Base-by-base conservation (phyloP, 2,113 vertebrate genomes). In the Uropsilus gracilis region DNA sequence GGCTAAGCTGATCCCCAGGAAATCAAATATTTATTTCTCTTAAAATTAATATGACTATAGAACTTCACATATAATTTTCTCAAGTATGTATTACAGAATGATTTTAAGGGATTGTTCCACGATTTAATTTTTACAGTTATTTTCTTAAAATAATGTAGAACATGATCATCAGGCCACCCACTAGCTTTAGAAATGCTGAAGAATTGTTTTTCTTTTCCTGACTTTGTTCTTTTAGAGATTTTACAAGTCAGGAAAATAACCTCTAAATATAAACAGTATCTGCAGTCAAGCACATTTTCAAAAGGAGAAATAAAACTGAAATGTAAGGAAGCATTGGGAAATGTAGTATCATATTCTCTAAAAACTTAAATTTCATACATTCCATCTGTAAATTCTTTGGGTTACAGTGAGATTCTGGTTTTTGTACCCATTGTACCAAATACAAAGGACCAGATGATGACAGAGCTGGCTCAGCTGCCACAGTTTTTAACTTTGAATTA, bases 371-470 rank as follows among this genome's bases (percentile, higher is more conserved):
- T 39, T 81, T 75, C 64, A 4, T 61, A 72, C 66, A 89, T 57
- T 89, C 39, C 12, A 32, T 61, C 32, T 90, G 32, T 57, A 63
- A 77, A 80, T 68, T 91, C 71, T 73, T 59, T 55, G 10, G 30
- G 22, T 89, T 64, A 83, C 32, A 82, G 14, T 71, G 59, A 39
- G 26, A 66, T 90, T 95, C 64, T 89, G 30, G 90, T 92, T 55
- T 34, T 95, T 90, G 28, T 3, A 42, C 39, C 18, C 50, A 86
- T 80, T 91, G 55, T 80, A 57, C 44, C 30, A 75, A 88, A 77
- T 89, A 96, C 64, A 97, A 95, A 95, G 46, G 22, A 83, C 20
- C 76, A 91, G 75, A 72, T 82, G 64, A 94, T 86, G 48, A 24
- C n/a, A 42, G 37, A 96, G 89, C 61, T 95, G 57, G 69, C 72